Evolutionary conservation across 2,113 vertebrate genomes (phyloP).

Genomic region (Oreochromis tanganicae): DNA sequence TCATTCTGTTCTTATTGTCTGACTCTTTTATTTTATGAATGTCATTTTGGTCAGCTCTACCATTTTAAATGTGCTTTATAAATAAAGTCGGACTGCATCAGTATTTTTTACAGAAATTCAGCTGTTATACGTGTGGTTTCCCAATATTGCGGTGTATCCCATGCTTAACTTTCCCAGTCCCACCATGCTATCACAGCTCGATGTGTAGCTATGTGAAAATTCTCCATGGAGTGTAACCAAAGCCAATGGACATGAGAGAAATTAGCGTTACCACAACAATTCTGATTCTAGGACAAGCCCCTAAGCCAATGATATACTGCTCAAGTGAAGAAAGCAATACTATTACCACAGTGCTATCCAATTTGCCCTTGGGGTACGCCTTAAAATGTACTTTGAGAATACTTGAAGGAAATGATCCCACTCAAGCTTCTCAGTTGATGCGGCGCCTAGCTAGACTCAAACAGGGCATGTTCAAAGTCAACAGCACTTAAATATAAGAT

Average conservation of each 20-base stretch:
- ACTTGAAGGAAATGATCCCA: slow-evolving; percentile 27
- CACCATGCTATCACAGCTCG: neutral
- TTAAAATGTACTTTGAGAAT: slow-evolving; percentile 20
- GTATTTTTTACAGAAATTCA: neutral
- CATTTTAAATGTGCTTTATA: neutral
- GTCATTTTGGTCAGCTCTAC: neutral
- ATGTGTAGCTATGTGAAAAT: neutral
- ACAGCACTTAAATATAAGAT: slow-evolving; percentile 49
- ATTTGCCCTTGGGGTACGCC: slow-evolving; percentile 35
- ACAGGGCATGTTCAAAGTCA: slow-evolving; percentile 53
- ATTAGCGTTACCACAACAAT: neutral
- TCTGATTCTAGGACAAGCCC: neutral
- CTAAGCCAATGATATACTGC: slow-evolving; percentile 5
- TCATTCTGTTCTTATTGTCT: neutral
- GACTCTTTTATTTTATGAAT: neutral
- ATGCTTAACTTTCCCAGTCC: neutral
- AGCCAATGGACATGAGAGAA: neutral
- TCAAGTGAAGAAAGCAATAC: neutral
- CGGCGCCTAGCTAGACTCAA: neutral
- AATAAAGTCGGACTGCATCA: neutral
- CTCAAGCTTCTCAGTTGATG: slow-evolving; percentile 24
- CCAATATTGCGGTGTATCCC: neutral
- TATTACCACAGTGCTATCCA: slow-evolving; percentile 3
- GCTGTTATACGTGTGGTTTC: neutral
- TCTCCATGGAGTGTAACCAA: neutral